A percentile compares a stretch with the other conserved stretches of the same genome.
Conservation (phyloP, 2,888 invertebrate species). For the Apoda limacodes region DNA sequence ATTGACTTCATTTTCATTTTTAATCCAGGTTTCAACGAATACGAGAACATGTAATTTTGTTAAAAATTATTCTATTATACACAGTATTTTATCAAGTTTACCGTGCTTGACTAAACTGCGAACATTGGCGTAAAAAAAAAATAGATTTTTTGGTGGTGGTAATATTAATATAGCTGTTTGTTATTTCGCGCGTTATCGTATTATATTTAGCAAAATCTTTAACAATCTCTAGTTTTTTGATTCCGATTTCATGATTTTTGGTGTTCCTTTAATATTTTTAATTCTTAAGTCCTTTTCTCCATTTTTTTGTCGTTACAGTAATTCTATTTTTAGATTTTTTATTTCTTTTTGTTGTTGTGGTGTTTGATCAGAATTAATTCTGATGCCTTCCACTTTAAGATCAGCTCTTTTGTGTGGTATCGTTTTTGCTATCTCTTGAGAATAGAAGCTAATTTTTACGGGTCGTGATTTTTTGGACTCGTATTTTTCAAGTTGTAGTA, state of each 20-base stretch:
- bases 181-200: neutral
- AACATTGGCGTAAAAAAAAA: conserved; percentile 4
- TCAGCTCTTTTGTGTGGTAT: conserved; percentile 2
- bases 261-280: conserved; percentile 5
- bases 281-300: conserved; percentile 6
- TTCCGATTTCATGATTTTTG: conserved; percentile 1
- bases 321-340: conserved; percentile 1
- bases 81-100: conserved; percentile 7
- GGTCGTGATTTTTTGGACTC: conserved; percentile 5
- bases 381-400: neutral
- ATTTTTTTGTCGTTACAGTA: neutral
- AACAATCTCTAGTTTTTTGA: conserved; percentile 1
- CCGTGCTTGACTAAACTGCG: conserved; percentile 6
- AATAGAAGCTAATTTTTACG: conserved; percentile 5
- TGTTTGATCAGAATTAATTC: conserved; percentile 4
- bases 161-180: neutral
- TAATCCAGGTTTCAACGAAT: conserved; percentile 8
- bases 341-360: conserved; percentile 2
- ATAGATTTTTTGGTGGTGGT: neutral
- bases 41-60: conserved; percentile 2
- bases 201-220: neutral
- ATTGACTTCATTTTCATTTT: conserved; percentile 6
- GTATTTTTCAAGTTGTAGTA: no score
- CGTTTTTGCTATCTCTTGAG: conserved; percentile 1
- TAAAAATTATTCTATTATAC: conserved; percentile 3